A percentile compares a stretch with the other conserved stretches of the same genome.
Conservation (phyloP, 2,797 vertebrate genomes). For the Psittacula derbiana region DNA sequence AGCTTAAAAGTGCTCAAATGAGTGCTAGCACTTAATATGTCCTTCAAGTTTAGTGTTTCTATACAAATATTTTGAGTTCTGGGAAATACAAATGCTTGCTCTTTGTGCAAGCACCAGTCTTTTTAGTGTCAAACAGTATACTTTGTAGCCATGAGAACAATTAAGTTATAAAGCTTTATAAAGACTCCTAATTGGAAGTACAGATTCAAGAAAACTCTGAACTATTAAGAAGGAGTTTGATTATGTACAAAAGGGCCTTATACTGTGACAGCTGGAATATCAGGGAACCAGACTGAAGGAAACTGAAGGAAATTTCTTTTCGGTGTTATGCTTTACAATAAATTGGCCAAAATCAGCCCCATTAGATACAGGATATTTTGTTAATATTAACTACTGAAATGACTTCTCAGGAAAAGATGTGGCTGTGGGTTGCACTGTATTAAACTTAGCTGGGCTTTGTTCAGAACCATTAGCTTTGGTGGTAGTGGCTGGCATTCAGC, state of each 20-base stretch:
- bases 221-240: not conserved
- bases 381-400: not conserved
- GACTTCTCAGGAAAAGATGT: not conserved
- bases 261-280: not conserved
- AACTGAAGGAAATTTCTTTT: not conserved
- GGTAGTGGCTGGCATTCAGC: not conserved
- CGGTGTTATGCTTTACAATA: not conserved
- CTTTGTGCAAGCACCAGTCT: not conserved
- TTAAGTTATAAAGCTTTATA: not conserved
- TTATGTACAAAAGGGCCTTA: not conserved
- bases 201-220: not conserved
- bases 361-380: not conserved
- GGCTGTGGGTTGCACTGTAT: not conserved
- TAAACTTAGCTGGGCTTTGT: not conserved
- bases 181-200: not conserved
- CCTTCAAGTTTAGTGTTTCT: not conserved
- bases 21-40: not conserved
- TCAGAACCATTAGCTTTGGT: not conserved
- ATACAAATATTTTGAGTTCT: not conserved
- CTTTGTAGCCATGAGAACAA: not conserved
- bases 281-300: not conserved
- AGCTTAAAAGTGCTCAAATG: not conserved
- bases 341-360: not conserved
- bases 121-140: not conserved
- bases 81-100: not conserved